Evolutionary conservation across 2,113 vertebrate species (phyloP), one percentile per base, ranked within the genome.

Genomic region (Sceloporus tristichus): DNA sequence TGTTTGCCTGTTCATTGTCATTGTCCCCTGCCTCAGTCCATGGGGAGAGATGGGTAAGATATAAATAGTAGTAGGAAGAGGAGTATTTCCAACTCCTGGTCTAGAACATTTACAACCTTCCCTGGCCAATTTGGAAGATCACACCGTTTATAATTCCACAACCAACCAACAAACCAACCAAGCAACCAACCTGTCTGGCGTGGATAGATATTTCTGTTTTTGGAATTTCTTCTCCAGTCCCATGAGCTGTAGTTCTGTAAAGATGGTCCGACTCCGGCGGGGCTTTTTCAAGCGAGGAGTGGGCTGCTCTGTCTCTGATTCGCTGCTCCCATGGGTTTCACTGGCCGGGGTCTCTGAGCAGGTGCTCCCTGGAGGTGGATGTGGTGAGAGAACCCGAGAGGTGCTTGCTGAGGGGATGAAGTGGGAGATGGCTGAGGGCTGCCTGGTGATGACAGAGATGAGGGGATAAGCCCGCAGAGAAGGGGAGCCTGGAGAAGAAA

Each of bases 161-260:
- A 83, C 81, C 96, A 76, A 99, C 99, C 48, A 2, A 83, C 87
- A 96, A 76, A 99, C 99, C 99, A 2, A 83, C 81, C 96, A 76
- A 99, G 99, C 48, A 2, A 83, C 87, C 96, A 76, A 99, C 99
- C 99, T 98, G 95, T 99, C 99, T 0, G 99, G 99, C 2, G 99
- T 99, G 42, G 99, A 99, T 53, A 99, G 95, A 92, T 99, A 99
- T 94, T 99, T 99, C 96, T 99, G 99, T 94, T 99, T 99, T 97
- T 99, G 98, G 94, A 99, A 99, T 90, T 99, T 99, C 96, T 99
- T 99, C 97, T 99, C 99, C 90, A 99, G 96, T 76, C 99, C 99
- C 98, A 99, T 98, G 79, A 99, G 98, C 97, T 99, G 99, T 87
- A 99, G 96, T 95, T 99, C 99, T 0, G 99, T 99, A 96, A 99